phyloP scores from a whole-genome alignment of 2,888 invertebrate genomes.

The Uloborus plumipes region DNA sequence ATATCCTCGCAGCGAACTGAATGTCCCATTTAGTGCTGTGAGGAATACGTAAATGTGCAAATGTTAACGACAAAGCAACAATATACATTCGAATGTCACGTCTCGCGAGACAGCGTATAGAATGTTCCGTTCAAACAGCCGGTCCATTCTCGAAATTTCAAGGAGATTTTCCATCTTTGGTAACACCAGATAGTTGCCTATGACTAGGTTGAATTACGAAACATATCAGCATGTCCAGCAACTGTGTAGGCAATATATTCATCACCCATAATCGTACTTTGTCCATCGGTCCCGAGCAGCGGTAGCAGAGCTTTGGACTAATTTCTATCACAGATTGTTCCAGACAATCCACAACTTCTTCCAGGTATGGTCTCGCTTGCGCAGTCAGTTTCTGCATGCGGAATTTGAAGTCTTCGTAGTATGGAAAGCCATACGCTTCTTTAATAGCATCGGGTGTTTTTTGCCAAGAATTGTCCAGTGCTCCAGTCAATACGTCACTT shows the following conservation, averaged over 20 bases:
- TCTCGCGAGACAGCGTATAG: too few species aligned
- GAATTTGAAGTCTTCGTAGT: constrained; percentile 69
- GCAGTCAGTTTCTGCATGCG: constrained; percentile 57
- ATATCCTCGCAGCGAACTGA: too few species aligned
- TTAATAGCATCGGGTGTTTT: constrained; percentile 68
- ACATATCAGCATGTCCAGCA: constrained; percentile 53
- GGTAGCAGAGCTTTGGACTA: constrained; percentile 32
- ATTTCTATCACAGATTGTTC: constrained; percentile 68
- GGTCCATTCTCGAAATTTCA: background rate
- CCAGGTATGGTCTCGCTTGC: constrained; percentile 67
- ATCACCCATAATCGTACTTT: constrained; percentile 52
- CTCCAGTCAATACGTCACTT: constrained; percentile 53
- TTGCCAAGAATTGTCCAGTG: constrained; percentile 69
- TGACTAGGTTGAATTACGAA: constrained; percentile 52
- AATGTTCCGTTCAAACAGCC: too few species aligned
- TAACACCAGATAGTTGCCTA: constrained; percentile 41
- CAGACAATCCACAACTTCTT: constrained; percentile 70
- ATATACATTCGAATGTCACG: too few species aligned
- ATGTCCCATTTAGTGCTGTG: too few species aligned
- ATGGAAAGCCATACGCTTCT: constrained; percentile 69
- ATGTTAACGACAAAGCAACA: too few species aligned
- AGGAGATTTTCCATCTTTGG: constrained; percentile 11
- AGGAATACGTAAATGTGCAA: too few species aligned
- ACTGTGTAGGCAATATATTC: constrained; percentile 35
- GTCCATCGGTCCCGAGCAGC: constrained; percentile 53